Conservation (phyloP, 2,113 vertebrate species). For the Prunella fulvescens region DNA sequence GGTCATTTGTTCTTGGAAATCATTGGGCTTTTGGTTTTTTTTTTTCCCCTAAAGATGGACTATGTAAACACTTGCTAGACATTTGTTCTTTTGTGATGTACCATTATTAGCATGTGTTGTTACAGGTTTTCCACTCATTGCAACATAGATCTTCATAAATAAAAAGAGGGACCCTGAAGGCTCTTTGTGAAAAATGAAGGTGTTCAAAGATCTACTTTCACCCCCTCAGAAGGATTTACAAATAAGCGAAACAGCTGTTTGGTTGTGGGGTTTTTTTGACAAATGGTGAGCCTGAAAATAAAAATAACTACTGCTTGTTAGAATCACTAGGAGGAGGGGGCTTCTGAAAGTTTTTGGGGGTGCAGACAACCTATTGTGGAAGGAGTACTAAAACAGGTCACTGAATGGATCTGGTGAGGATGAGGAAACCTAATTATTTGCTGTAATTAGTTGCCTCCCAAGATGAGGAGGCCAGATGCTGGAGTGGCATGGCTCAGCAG, state of each 20-base stretch:
- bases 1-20: conserved; percentile 21
- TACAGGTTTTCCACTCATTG: not conserved
- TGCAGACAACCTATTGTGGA: not conserved
- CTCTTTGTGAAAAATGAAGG: not conserved
- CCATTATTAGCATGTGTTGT: not conserved
- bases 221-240: not conserved
- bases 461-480: not conserved
- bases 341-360: not conserved
- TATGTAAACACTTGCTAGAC: not conserved
- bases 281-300: not conserved
- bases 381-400: not conserved
- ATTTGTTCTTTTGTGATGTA: not conserved
- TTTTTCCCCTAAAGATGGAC: not conserved
- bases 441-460: not conserved
- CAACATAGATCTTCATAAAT: not conserved
- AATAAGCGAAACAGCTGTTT: not conserved
- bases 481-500: not conserved
- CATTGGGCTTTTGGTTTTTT: not conserved
- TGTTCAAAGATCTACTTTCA: conserved; percentile 1
- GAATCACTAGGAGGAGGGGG: not conserved
- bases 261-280: not conserved
- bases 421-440: not conserved
- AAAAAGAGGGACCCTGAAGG: not conserved
- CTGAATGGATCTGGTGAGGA: not conserved
- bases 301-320: not conserved